phyloP scores from a whole-genome alignment of 2,888 invertebrate species.

The Anodontia alba region DNA sequence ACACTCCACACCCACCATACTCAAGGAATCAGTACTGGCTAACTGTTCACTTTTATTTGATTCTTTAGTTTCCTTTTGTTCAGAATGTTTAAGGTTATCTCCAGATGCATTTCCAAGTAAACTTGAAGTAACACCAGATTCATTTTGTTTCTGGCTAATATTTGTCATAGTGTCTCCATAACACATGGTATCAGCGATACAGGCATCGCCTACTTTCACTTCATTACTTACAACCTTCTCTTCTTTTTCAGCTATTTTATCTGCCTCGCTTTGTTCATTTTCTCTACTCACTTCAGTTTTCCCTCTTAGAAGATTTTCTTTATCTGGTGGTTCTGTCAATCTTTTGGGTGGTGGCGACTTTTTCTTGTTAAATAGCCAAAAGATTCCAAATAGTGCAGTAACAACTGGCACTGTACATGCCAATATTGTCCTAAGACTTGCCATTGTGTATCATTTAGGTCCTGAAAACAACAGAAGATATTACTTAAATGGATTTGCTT shows the following conservation, averaged over 20 bases:
- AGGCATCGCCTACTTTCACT: background rate
- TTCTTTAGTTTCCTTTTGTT: background rate
- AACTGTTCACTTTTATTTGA: background rate
- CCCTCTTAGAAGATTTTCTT: conserved; percentile 19
- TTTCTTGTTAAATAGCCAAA: conserved; percentile 73
- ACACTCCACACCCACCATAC: background rate
- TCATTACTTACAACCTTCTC: background rate
- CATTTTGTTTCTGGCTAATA: background rate
- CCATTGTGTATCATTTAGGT: conserved; percentile 38
- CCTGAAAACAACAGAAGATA: background rate
- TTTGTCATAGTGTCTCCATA: background rate
- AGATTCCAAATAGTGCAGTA: conserved; percentile 71
- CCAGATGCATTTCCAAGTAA: background rate
- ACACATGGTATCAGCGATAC: background rate
- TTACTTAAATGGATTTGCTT: too few species aligned
- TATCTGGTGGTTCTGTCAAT: conserved; percentile 15
- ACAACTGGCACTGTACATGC: conserved; percentile 67
- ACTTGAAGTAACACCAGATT: background rate
- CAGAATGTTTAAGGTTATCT: background rate
- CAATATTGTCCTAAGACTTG: conserved; percentile 60
- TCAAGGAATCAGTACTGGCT: background rate
- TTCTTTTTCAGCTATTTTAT: background rate
- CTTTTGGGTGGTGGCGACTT: conserved; percentile 46
- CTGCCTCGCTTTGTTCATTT: background rate
- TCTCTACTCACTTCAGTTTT: background rate